A percentile compares a stretch with the other conserved stretches of the same genome.
These are phyloP conservation scores for Amblyjoppa fuscipennis DNA, from an alignment of 2,888 invertebrate genomes.

Conservation along the genomic window DNA sequence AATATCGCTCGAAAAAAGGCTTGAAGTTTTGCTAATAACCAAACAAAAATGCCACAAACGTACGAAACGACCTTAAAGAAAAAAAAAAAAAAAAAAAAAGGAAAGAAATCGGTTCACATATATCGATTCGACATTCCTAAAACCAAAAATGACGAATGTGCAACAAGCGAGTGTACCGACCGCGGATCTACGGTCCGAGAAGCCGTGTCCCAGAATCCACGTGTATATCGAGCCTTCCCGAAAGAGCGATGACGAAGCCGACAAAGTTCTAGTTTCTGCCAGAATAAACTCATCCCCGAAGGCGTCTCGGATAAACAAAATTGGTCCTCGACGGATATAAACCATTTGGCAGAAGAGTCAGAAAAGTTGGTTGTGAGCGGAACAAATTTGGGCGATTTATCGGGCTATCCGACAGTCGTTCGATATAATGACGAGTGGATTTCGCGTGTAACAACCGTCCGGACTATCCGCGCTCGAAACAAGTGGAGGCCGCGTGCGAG, in stretches of 20 bases:
- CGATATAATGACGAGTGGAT: background rate
- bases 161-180: background rate
- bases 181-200: background rate
- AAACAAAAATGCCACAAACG: no score
- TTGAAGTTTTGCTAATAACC: no score
- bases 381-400: background rate
- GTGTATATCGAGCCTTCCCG: conserved; percentile 29
- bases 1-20: no score
- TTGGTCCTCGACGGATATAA: background rate
- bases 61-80: no score
- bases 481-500: conserved; percentile 21
- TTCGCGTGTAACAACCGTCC: background rate
- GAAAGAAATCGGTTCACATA: no score
- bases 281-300: background rate
- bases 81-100: no score
- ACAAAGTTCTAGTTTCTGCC: conserved; percentile 12
- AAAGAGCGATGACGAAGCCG: conserved; percentile 28
- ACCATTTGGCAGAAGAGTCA: background rate
- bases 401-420: background rate
- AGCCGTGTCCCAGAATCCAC: conserved; percentile 23
- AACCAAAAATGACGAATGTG: background rate
- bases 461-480: background rate
- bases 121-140: no score
- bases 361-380: background rate
- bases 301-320: conserved; percentile 1